Conservation (phyloP, 1,140 invertebrate genomes). For the Venustaconcha ellipsiformis region DNA sequence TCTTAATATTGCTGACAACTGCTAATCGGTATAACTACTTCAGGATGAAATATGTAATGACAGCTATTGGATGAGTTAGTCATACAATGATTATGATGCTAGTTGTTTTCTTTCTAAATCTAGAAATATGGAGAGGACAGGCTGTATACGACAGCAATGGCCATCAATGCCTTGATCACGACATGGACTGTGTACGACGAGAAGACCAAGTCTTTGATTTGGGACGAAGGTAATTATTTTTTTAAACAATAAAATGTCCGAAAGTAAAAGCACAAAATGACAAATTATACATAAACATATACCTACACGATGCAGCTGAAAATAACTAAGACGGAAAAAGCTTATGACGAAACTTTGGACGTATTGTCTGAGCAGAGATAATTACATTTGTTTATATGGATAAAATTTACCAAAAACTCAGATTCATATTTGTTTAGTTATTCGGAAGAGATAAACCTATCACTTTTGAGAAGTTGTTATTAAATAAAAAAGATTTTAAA, state of each 20-base stretch:
- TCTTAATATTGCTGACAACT: too few relatives aligned
- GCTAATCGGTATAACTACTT: too few relatives aligned
- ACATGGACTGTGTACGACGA: constrained; percentile 51
- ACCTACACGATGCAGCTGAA: too few relatives aligned
- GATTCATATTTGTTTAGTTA: not conserved
- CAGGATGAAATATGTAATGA: too few relatives aligned
- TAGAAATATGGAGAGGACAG: constrained; percentile 53
- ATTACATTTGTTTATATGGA: not conserved
- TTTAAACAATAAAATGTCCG: too few relatives aligned
- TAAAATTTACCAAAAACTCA: not conserved
- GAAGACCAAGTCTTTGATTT: constrained; percentile 24
- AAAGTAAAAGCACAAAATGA: too few relatives aligned
- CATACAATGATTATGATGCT: too few relatives aligned
- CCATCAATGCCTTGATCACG: constrained; percentile 48
- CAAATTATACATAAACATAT: too few relatives aligned
- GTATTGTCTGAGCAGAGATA: not conserved
- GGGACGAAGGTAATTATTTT: constrained; percentile 17
- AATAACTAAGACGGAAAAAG: too few relatives aligned
- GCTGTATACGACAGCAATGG: constrained; percentile 55
- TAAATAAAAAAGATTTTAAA: constrained; percentile 1
- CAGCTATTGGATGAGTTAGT: not conserved
- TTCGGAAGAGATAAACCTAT: constrained; percentile 51
- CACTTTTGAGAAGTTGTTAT: constrained; percentile 51
- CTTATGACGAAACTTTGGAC: too few relatives aligned
- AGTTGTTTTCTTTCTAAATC: not conserved